Conservation (phyloP, 2,888 invertebrate genomes). For the Agonopterix arenella region DNA sequence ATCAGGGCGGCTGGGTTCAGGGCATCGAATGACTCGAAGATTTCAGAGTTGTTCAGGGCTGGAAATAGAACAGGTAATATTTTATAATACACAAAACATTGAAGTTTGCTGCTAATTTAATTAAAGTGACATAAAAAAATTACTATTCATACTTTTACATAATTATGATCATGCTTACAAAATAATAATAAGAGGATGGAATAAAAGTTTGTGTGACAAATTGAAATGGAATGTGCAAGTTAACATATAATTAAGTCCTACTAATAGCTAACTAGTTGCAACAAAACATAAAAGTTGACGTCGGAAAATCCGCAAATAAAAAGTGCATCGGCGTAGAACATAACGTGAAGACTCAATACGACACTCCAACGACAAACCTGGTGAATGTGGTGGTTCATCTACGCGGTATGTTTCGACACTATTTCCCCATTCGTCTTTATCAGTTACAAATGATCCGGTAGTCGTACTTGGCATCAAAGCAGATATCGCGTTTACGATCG, state of each 20-base stretch:
- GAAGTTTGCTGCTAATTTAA: neutral
- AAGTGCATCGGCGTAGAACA: constrained; percentile 56
- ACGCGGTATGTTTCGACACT: constrained; percentile 69
- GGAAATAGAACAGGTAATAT: constrained; percentile 24
- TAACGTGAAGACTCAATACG: constrained; percentile 51
- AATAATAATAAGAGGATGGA: too few species aligned
- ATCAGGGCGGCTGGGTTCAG: constrained; percentile 78
- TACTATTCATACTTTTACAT: neutral
- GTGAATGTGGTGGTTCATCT: constrained; percentile 71
- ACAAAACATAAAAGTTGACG: constrained; percentile 24
- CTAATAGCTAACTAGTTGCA: neutral
- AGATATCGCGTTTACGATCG: constrained; percentile 57
- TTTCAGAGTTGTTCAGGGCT: constrained; percentile 60
- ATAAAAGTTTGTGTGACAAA: too few species aligned
- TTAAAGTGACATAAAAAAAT: neutral
- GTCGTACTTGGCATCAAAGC: constrained; percentile 47
- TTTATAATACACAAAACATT: neutral
- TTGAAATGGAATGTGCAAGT: neutral
- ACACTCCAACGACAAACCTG: constrained; percentile 74
- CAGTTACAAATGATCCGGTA: constrained; percentile 47
- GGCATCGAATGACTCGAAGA: constrained; percentile 76
- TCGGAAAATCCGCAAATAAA: constrained; percentile 50
- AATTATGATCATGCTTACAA: too few species aligned
- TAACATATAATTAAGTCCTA: neutral
- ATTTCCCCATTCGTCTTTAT: constrained; percentile 70